Evolutionary conservation across 2,888 invertebrate species (phyloP), one percentile per base, ranked within the genome.

Genomic region (Callyntrura guangdongensis): DNA sequence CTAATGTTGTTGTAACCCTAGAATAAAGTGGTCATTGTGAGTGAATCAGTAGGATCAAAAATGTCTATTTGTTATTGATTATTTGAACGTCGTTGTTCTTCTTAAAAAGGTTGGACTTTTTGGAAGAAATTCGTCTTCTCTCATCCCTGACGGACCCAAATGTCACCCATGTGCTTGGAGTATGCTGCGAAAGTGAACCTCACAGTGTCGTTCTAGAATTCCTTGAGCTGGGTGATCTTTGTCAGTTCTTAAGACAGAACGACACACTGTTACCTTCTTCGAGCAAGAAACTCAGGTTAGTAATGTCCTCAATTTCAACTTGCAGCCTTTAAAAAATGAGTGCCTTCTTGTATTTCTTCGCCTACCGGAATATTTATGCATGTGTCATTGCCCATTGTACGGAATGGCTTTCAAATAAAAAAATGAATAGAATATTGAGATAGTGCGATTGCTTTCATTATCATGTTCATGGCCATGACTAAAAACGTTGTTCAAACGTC

Each of bases 151-250:
- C 97, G 92, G 98, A 98, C 95, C 96, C 97, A 61, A 98, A 98
- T 95, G 96, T 98, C 92, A 97, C 98, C 69, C 96, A 97, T 91
- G 97, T 98, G 93, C 96, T 98, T 86, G 98, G 98, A 25, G 96
- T 98, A 93, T 98, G 98, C 95, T 97, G 97, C 77, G 95, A 96
- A 93, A 97, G 97, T 93, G 98, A 98, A 94, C 98, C 98, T 8
- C 97, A 97, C 94, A 97, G 97, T 95, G 97, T 98, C 94, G 96
- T 98, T 20, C 97, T 98, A 94, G 98, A 98, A 95, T 98, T 98
- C 95, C 97, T 98, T 94, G 97, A 98, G 95, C 97, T 97, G 92
- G 98, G 98, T 25, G 98, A 98, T 94, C 96, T 98, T 92, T 97
- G 98, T 93, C 96, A 96, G 95, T 98, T 96, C 95, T 95, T 96